A percentile compares a stretch with the other conserved stretches of the same genome.
Conservation (phyloP, 1,140 invertebrate genomes). For the Drosophila teissieri region DNA sequence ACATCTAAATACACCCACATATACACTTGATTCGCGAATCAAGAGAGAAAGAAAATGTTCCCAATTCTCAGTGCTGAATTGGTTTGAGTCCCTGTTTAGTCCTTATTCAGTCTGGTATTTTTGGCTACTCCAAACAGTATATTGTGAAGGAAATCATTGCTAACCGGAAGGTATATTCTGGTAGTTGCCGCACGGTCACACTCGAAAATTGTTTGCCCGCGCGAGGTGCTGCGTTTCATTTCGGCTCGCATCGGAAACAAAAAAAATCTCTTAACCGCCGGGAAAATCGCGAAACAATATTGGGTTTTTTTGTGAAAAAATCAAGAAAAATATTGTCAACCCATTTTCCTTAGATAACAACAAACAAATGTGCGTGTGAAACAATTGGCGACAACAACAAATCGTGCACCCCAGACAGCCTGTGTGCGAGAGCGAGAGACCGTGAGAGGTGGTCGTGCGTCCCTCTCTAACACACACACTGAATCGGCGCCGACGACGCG, state of each 20-base stretch:
- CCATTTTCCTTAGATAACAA: conserved; percentile 34
- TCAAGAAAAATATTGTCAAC: conserved; percentile 1
- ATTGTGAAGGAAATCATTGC: neutral
- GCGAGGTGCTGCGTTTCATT: conserved; percentile 17
- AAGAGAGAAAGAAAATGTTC: conserved; percentile 14
- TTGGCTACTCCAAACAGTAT: neutral
- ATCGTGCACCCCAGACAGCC: conserved; percentile 50
- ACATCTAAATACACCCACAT: conserved; percentile 25
- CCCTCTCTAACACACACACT: conserved; percentile 25
- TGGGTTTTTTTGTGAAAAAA: conserved; percentile 14
- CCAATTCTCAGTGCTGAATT: neutral
- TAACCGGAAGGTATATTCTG: neutral
- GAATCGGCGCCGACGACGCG: conserved; percentile 40
- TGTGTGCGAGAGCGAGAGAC: conserved; percentile 25
- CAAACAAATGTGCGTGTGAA: conserved; percentile 68
- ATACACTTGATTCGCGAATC: neutral
- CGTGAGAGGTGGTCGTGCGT: conserved; percentile 36
- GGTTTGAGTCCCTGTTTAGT: neutral
- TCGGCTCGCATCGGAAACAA: conserved; percentile 6
- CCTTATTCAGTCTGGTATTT: neutral
- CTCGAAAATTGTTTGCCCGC: conserved; percentile 7
- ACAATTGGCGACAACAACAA: conserved; percentile 61
- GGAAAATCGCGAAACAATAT: conserved; percentile 25
- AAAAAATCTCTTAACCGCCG: conserved; percentile 16
- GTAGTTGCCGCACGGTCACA: neutral